Base-by-base conservation (phyloP, 2,888 invertebrate species). In the Eupithecia insigniata region DNA sequence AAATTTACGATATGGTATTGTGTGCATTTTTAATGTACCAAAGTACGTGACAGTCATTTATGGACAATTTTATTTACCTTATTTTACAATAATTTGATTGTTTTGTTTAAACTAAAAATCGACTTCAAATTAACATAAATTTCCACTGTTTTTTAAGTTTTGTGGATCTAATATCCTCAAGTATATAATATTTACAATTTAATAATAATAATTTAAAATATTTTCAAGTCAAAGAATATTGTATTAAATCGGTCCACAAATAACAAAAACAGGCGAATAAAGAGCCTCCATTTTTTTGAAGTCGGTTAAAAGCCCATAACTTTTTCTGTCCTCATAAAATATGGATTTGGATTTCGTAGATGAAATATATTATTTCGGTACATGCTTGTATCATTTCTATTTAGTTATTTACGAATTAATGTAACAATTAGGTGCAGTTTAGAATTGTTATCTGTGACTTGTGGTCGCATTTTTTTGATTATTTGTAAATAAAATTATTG, bases 401-500 rank as follows among this genome's bases (percentile, higher is more conserved):
- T 69, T 67, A 39, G 65, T 72, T 64, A 70, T 60, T 70, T 67
- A 72, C 60, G 36, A 70, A 65, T 66, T 66, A 66, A 65, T 69
- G 64, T 73, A 69, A 66, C 81, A 83, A 83, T 83, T 83, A 84
- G 78, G 80, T 76, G 62, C 80, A 80, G 76, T 81, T 83, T 85
- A 86, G 84, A 84, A 86, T 88, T 89, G 88, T 90, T 90, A 89
- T 83, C 2, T 83, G 87, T 87, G 89, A 84, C 84, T 58, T 78
- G 76, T 78, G 79, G 80, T 88, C 87, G 86, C 85, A 80, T 85
- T 87, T 89, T 89, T 89, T 87, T 90, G 88, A 89, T 87, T 87
- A 89, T 89, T 90, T 90, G 89, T 90, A 89, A 88, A 90, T 89
- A 90, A 89, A 85, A 84, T 77, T 86, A 87, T 85, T 87, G 85